These are phyloP conservation scores for Hippoglossus stenolepis DNA, from an alignment of 2,113 vertebrate genomes.

Conservation along the genomic window DNA sequence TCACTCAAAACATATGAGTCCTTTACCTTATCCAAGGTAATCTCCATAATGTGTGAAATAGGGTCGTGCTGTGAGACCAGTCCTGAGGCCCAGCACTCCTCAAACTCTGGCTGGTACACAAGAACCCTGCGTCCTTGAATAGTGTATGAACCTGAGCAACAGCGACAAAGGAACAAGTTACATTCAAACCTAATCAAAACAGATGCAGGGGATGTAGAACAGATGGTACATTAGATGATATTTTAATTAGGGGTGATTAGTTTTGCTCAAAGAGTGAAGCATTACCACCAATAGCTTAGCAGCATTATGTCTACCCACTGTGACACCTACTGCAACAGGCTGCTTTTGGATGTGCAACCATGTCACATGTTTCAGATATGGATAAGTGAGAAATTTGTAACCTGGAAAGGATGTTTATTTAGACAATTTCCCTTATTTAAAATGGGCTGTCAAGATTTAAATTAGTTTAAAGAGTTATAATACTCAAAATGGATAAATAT, in stretches of 20 bases:
- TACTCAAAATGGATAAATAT: too few relatives aligned
- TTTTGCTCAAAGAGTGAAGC: neutral
- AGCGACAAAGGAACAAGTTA: neutral
- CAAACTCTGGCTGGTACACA: conserved; percentile 96
- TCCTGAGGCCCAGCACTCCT: conserved; percentile 90
- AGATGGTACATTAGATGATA: neutral
- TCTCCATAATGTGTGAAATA: conserved; percentile 93
- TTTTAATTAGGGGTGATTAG: neutral
- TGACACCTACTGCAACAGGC: neutral
- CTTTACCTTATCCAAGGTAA: conserved; percentile 92
- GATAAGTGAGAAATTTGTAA: neutral
- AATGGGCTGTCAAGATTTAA: neutral
- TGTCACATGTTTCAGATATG: neutral
- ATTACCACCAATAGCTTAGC: neutral
- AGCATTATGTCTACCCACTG: neutral
- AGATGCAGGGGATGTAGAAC: neutral
- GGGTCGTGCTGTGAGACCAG: conserved; percentile 93
- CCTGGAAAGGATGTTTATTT: too few relatives aligned
- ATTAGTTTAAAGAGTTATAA: too few relatives aligned
- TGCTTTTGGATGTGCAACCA: neutral
- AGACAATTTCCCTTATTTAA: neutral
- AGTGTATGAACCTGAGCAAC: conserved; percentile 88
- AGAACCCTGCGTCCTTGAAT: conserved; percentile 94
- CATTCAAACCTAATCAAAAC: neutral
- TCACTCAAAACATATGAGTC: neutral